Evolutionary conservation across 2,113 vertebrate genomes (phyloP).

Genomic region (Rattus rattus): DNA sequence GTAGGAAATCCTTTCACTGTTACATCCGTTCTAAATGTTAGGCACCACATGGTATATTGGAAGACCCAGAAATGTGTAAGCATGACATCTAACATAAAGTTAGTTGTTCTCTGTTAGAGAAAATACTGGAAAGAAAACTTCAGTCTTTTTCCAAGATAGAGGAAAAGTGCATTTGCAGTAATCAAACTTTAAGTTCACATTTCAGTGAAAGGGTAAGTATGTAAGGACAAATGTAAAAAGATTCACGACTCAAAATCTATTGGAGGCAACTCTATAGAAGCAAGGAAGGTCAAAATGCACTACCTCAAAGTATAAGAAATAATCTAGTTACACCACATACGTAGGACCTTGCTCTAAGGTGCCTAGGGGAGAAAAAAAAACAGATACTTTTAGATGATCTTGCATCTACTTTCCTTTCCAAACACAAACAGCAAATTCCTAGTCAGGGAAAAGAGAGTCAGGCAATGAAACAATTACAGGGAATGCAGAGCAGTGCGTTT

Average conservation of each 20-base stretch:
- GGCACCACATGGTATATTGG: background rate
- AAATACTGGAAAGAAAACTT: slow-evolving; percentile 1
- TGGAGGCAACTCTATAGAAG: background rate
- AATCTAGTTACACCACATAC: background rate
- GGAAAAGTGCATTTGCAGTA: background rate
- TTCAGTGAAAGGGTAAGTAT: background rate
- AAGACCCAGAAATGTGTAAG: background rate
- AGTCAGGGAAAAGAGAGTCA: slow-evolving; percentile 20
- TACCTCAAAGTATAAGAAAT: background rate
- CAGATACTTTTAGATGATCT: slow-evolving; percentile 11
- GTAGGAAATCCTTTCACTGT: background rate
- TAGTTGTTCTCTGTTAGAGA: background rate
- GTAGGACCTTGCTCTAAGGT: background rate
- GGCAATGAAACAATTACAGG: slow-evolving; percentile 29
- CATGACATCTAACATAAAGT: background rate
- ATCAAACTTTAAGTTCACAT: background rate
- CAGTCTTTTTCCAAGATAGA: background rate
- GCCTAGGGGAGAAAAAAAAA: background rate
- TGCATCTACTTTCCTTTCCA: slow-evolving; percentile 2
- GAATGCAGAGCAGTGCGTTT: slow-evolving; percentile 38
- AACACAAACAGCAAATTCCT: background rate
- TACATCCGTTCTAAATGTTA: background rate
- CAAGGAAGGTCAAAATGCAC: background rate
- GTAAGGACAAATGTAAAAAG: background rate
- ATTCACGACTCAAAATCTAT: background rate